Evolutionary conservation across 37 sponge, comb jelly and placozoan species (phyloP).

Genomic region (Corticium candelabrum): DNA sequence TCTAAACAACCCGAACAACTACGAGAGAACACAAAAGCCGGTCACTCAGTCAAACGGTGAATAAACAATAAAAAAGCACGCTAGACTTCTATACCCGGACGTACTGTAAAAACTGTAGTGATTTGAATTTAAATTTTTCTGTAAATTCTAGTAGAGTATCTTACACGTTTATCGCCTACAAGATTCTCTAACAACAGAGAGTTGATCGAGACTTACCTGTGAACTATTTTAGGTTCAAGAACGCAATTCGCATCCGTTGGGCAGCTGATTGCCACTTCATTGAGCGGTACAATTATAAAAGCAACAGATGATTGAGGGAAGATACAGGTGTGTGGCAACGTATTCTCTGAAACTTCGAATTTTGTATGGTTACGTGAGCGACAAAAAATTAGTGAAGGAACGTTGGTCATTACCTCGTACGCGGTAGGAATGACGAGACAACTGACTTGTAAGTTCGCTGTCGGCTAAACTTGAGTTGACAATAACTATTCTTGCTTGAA

Average conservation of each 20-base stretch:
- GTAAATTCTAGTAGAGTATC: no score
- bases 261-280: constrained; percentile 17
- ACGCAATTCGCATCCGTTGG: constrained; percentile 3
- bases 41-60: no score
- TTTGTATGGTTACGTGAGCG: neutral
- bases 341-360: neutral
- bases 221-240: neutral
- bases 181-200: no score
- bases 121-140: no score
- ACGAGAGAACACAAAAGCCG: no score
- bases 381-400: neutral
- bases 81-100: no score
- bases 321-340: constrained; percentile 36
- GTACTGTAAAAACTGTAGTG: no score
- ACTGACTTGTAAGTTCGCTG: neutral
- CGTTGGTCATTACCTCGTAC: neutral
- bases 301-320: constrained; percentile 60
- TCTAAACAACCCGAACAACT: no score
- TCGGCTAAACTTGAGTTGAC: neutral
- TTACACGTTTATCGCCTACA: no score
- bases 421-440: neutral
- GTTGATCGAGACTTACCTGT: neutral
- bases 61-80: no score
- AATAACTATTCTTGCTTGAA: neutral
- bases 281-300: constrained; percentile 42